Evolutionary conservation across 2,113 vertebrate genomes (phyloP), one percentile per base, ranked within the genome.

Genomic region (Macquaria australasica): DNA sequence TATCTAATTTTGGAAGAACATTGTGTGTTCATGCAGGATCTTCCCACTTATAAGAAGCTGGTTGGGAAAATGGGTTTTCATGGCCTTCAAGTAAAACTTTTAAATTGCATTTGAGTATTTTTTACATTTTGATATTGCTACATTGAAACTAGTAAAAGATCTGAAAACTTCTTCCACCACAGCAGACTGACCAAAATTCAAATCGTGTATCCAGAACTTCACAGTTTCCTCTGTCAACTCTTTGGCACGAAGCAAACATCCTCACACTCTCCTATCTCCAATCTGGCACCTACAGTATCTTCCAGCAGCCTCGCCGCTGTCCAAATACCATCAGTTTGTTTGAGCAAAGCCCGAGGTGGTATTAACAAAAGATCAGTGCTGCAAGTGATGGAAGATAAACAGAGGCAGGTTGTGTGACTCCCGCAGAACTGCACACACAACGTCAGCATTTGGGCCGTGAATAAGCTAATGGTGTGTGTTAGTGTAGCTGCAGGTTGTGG

Each of bases 331-430:
- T 55, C 70, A 23, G 84, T 83, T 77, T 91, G 90, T 92, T 85
- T 87, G 84, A 84, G 79, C 81, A n/a, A 75, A 80, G 83, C 85
- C 81, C 80, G 60, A 25, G 59, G 64, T 80, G 74, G 60, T 75
- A 79, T 89, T 86, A 86, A 88, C 84, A 86, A 87, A 91, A 84
- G 85, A 87, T 87, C 82, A 85, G 83, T 60, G 10, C 87, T 45
- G 84, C 70, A 37, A 86, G 77, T 81, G 91, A 87, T 90, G 90
- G 81, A 88, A 82, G 87, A 89, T 85, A 89, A 93, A 90, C 88
- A 94, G 41, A 83, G 78, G 60, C 69, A 53, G 79, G 85, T 84
- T 77, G 79, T 64, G 70, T 4, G 64, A 63, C 68, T 87, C 87
- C 87, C 25, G 1, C 63, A 79, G 85, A 85, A 68, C 1, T 50